Percentiles rank a stretch among this genome's conserved stretches.
These are phyloP conservation scores for Trematocara marginatum DNA, from an alignment of 2,113 vertebrate species.

Conservation along the genomic window DNA sequence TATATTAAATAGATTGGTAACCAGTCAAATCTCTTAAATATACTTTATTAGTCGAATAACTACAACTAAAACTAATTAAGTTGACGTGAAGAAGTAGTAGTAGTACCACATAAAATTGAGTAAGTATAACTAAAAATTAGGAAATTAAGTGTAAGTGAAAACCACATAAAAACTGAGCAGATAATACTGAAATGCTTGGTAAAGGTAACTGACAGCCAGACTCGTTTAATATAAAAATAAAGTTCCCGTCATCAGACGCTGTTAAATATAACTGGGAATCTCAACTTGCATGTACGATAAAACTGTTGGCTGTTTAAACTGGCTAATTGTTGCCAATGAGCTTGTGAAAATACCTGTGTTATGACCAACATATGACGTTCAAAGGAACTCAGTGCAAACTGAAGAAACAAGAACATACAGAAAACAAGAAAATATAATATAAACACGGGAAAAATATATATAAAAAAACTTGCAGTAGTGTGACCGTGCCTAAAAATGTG, in stretches of 20 bases:
- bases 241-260: neutral
- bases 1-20: neutral
- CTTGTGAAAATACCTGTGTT: neutral
- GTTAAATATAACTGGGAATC: neutral
- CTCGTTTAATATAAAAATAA: neutral
- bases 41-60: neutral
- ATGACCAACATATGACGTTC: neutral
- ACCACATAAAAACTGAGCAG: neutral
- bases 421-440: neutral
- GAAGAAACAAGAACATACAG: neutral
- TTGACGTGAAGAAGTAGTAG: neutral
- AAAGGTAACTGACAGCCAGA: rapidly evolving
- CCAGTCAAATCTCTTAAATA: neutral
- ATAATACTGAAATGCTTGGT: neutral
- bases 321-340: neutral
- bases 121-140: neutral
- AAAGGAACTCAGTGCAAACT: neutral
- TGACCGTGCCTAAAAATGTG: neutral
- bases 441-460: neutral
- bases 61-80: neutral
- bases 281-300: neutral
- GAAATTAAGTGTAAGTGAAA: neutral
- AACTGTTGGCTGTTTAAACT: neutral
- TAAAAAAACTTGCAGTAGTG: neutral
- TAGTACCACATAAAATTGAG: neutral